A percentile compares a stretch with the other conserved stretches of the same genome.
Evolutionary conservation across 2,888 invertebrate species (phyloP).

Genomic region (Pollenia amentaria): DNA sequence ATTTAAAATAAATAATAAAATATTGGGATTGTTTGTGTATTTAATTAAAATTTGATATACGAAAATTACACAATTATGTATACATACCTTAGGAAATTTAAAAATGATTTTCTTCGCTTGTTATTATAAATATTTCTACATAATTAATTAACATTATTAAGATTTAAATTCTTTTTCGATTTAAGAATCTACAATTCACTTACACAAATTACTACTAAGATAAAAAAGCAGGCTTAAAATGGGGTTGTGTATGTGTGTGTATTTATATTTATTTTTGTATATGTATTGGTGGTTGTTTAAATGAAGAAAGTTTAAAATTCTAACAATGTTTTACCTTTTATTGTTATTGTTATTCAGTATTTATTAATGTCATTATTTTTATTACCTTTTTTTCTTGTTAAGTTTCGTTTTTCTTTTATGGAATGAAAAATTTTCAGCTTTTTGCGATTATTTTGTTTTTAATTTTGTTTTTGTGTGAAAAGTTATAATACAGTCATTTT

Average conservation of each 20-base stretch:
- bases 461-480: neutral
- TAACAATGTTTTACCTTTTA: slow-evolving; percentile 37
- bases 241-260: slow-evolving; percentile 22
- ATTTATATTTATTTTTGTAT: neutral
- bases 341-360: slow-evolving; percentile 1
- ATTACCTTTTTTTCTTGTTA: slow-evolving; percentile 34
- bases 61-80: slow-evolving; percentile 28
- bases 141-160: neutral
- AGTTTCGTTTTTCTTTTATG: slow-evolving; percentile 16
- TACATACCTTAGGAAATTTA: slow-evolving; percentile 11
- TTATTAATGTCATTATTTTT: neutral
- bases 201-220: slow-evolving; percentile 78
- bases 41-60: neutral
- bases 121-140: slow-evolving; percentile 5
- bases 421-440: slow-evolving; percentile 74
- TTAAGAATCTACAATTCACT: slow-evolving; percentile 62
- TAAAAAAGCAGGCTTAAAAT: slow-evolving; percentile 75
- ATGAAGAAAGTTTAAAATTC: neutral
- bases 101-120: neutral
- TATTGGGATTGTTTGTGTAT: slow-evolving; percentile 15
- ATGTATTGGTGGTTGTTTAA: neutral
- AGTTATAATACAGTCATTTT: neutral
- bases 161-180: slow-evolving; percentile 47
- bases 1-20: neutral
- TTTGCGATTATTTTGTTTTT: slow-evolving; percentile 69